Evolutionary conservation across 1,140 invertebrate genomes (phyloP), one percentile per base, ranked within the genome.

Genomic region (Eupristina koningsbergeri): DNA sequence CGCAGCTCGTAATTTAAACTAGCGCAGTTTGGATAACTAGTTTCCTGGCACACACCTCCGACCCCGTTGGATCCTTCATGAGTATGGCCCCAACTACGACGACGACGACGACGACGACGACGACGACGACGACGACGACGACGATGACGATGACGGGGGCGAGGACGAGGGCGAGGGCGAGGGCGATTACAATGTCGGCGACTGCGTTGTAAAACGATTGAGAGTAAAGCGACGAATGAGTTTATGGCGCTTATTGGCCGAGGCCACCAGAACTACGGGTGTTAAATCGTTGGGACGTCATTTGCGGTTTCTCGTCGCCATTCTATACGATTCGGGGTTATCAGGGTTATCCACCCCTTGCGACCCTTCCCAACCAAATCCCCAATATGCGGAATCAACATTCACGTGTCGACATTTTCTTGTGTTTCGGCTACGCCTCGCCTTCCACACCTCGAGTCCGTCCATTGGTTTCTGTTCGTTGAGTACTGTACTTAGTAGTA

Each of bases 191-290:
- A n/a, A n/a, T n/a, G 71, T 74, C 76, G 75, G 50, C 64, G 76
- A 58, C 77, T 61, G 8, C 89, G 92, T 90, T 93, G 90, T 93
- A 92, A 93, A 93, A 88, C 92, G 87, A 93, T 93, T 91, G 87
- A 88, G 89, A 90, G 88, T 92, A 90, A 92, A 92, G 85, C 88
- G 84, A 84, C 84, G 89, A 92, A 93, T 93, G 91, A 92, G 89
- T 92, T 93, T 92, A 92, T 93, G 91, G 89, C 91, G 89, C 89
- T 93, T 91, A 92, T 93, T 93, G 92, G 87, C 88, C 87, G 22
- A 75, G 87, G 74, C 69, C 85, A 85, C 69, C 89, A 91, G 90
- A 91, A 91, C 89, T 87, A 89, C 83, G 81, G 85, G 85, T 86
- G 86, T 88, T 89, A 86, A 88, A 91, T 83, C 86, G 85, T 79